Evolutionary conservation across 2,888 invertebrate species (phyloP).

Genomic region (Latrodectus elegans): DNA sequence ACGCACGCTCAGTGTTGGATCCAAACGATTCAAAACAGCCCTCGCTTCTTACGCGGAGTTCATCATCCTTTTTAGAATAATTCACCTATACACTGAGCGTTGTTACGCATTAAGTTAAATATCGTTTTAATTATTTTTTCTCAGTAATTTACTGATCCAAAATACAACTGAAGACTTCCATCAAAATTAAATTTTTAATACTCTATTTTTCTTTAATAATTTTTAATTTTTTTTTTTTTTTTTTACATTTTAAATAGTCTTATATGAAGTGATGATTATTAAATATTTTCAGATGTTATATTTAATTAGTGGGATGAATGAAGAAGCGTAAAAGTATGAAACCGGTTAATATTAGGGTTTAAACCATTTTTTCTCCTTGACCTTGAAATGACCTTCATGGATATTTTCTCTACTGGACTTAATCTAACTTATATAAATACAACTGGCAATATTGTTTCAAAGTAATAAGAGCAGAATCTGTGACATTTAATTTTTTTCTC

Average conservation of each 20-base stretch:
- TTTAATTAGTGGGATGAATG: background rate
- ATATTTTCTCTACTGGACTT: background rate
- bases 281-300: background rate
- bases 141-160: background rate
- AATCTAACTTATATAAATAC: background rate
- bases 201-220: background rate
- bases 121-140: background rate
- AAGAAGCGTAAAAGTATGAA: background rate
- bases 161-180: no score
- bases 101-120: background rate
- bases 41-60: background rate
- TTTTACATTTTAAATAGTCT: background rate
- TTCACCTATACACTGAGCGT: background rate
- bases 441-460: background rate
- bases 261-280: background rate
- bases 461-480: no score
- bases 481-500: no score
- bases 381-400: background rate
- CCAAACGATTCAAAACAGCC: background rate
- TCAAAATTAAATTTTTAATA: background rate
- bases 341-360: background rate
- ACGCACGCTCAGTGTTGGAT: background rate
- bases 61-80: background rate
- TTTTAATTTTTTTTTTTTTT: background rate
- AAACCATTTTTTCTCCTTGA: background rate